Evolutionary conservation across 1,140 invertebrate species (phyloP), one percentile per base, ranked within the genome.

Genomic region (Agrypnia vestita): DNA sequence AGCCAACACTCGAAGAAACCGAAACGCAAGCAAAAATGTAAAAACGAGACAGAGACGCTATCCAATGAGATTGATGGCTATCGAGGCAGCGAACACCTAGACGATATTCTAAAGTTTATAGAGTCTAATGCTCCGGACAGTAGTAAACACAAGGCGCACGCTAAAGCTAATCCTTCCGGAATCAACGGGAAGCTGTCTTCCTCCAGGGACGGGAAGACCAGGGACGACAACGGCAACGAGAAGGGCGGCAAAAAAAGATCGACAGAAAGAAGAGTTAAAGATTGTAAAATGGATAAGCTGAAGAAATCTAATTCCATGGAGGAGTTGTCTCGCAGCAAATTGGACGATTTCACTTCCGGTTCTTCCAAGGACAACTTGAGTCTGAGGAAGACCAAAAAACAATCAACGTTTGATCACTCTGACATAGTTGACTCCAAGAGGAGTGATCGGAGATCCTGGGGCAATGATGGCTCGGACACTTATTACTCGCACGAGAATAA

Each of bases 251-350:
- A 89, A 84, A 89, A 89, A 79, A 85, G 88, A 12, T 88, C 88
- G 80, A 84, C 85, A 53, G 88, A 90, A 82, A 85, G 88, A 1
- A 86, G 88, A 77, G 10, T 73, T 9, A 89, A 89, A 84, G 87
- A 89, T 82, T 55, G 43, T 47, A 87, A 88, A 83, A 64, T 85
- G 87, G 84, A 88, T 87, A 84, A 89, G 86, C 43, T 92, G 51
- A 91, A 93, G 84, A 92, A 93, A 80, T 92, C 92, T 53, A 92
- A 92, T 83, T 94, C 93, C 11, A 85, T 94, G 47, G 94, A 94
- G 86, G 94, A 94, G 86, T 91, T 94, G 78, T 93, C 93, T 1
- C 92, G 92, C 72, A 92, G 92, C 12, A 94, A 92, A 86, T 86
- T 94, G 19, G 92, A 93, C 84, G 93, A 94, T 85, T 88, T 94